phyloP scores from a whole-genome alignment of 2,888 invertebrate species.

The Gandaritis pyraliata region DNA sequence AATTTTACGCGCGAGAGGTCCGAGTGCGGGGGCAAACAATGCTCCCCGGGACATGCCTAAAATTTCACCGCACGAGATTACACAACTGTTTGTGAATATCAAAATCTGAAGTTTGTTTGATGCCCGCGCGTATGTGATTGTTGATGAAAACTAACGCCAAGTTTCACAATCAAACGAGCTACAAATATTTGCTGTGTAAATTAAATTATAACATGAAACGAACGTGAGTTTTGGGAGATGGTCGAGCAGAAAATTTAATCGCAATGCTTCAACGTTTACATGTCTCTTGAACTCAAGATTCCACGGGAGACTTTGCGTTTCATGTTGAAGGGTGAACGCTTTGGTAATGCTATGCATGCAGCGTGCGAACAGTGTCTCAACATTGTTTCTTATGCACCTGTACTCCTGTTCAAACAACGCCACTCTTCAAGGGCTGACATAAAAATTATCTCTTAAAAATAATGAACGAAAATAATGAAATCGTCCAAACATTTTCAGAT shows the following conservation, averaged over 20 bases:
- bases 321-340: constrained; percentile 26
- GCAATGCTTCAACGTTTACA: constrained; percentile 11
- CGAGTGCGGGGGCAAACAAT: constrained; percentile 68
- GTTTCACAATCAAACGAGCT: constrained; percentile 52
- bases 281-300: constrained; percentile 26
- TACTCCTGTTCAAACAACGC: constrained; percentile 3
- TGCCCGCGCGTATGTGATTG: constrained; percentile 56
- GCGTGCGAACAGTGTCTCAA: constrained; percentile 10
- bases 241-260: constrained; percentile 34
- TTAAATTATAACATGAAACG: constrained; percentile 44
- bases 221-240: constrained; percentile 44
- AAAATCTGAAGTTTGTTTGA: constrained; percentile 67
- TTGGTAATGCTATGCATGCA: constrained; percentile 18
- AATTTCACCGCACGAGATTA: constrained; percentile 61
- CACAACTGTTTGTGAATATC: constrained; percentile 62
- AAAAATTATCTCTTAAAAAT: constrained; percentile 35
- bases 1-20: constrained; percentile 82
- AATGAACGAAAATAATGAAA: constrained; percentile 33
- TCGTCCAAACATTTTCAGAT: constrained; percentile 31
- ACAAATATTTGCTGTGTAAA: constrained; percentile 51
- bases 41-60: constrained; percentile 63
- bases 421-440: not conserved
- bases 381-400: constrained; percentile 9
- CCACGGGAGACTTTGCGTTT: constrained; percentile 18
- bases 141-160: constrained; percentile 55